These are phyloP conservation scores for Agrochola circellaris DNA, from an alignment of 2,888 invertebrate species.

Conservation along the genomic window DNA sequence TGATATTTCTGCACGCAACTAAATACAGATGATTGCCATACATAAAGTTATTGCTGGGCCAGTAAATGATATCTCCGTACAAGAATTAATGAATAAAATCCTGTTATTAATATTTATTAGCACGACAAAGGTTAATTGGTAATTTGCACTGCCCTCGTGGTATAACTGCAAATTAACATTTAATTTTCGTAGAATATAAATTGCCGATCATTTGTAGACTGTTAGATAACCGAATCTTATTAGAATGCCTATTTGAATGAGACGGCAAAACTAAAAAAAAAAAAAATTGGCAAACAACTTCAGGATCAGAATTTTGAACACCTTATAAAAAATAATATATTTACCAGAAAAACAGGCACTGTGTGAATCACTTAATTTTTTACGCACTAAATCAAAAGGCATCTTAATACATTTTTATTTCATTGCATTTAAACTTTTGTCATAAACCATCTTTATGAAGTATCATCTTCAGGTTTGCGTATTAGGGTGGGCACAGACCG, in stretches of 20 bases:
- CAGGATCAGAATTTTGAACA: neutral
- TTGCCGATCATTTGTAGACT: slow-evolving; percentile 49
- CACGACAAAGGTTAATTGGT: slow-evolving; percentile 68
- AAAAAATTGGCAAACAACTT: slow-evolving; percentile 4
- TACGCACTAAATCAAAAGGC: slow-evolving; percentile 45
- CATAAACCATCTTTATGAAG: slow-evolving; percentile 60
- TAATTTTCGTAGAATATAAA: slow-evolving; percentile 63
- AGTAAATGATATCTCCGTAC: slow-evolving; percentile 56
- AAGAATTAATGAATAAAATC: slow-evolving; percentile 64
- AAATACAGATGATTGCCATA: slow-evolving; percentile 42
- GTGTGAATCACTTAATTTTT: neutral
- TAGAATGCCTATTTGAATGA: slow-evolving; percentile 23
- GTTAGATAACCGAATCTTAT: slow-evolving; percentile 52
- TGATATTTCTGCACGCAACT: slow-evolving; percentile 18
- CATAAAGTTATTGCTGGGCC: slow-evolving; percentile 46
- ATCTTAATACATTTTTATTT: slow-evolving; percentile 30
- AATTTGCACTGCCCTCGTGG: slow-evolving; percentile 60
- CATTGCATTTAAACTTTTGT: slow-evolving; percentile 24
- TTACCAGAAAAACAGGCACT: neutral
- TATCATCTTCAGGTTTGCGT: slow-evolving; percentile 8
- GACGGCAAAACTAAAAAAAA: neutral
- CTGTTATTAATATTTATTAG: slow-evolving; percentile 66
- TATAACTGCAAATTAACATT: slow-evolving; percentile 58
- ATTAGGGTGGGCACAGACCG: slow-evolving; percentile 2
- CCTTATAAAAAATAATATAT: neutral